These are phyloP conservation scores for Achatina immaculata DNA, from an alignment of 1,140 invertebrate species.

Conservation along the genomic window DNA sequence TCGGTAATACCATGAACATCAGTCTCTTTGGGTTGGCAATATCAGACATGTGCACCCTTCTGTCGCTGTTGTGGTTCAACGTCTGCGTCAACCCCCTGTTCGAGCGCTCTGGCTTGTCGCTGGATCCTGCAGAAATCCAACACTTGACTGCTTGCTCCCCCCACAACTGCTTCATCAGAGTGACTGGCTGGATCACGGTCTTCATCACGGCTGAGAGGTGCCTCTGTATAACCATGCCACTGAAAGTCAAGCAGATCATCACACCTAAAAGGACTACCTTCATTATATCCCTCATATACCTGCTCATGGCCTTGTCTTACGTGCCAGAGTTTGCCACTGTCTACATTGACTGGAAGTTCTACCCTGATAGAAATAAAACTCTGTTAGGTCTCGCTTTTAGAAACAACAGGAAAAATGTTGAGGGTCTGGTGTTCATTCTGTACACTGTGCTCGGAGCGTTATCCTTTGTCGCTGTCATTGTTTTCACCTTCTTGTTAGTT, in stretches of 20 bases:
- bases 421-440: background rate
- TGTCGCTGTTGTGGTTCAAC: slow-evolving; percentile 6
- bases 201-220: slow-evolving; percentile 25
- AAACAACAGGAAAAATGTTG: slow-evolving; percentile 2
- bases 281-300: background rate
- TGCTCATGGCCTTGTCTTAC: background rate
- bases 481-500: slow-evolving; percentile 10
- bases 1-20: slow-evolving; percentile 6
- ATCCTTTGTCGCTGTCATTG: slow-evolving; percentile 2
- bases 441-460: background rate
- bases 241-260: slow-evolving; percentile 22
- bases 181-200: slow-evolving; percentile 26
- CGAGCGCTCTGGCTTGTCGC: background rate
- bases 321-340: background rate
- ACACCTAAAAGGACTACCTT: background rate
- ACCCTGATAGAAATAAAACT: slow-evolving; percentile 17
- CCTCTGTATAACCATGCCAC: slow-evolving; percentile 4
- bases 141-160: background rate
- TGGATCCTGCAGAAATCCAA: slow-evolving; percentile 17
- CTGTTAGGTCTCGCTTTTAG: background rate
- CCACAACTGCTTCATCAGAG: slow-evolving; percentile 4
- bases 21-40: slow-evolving; percentile 7
- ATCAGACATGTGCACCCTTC: background rate
- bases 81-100: slow-evolving; percentile 24
- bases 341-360: slow-evolving; percentile 18